Evolutionary conservation across 2,113 vertebrate genomes (phyloP).

Genomic region (Vidua chalybeata): DNA sequence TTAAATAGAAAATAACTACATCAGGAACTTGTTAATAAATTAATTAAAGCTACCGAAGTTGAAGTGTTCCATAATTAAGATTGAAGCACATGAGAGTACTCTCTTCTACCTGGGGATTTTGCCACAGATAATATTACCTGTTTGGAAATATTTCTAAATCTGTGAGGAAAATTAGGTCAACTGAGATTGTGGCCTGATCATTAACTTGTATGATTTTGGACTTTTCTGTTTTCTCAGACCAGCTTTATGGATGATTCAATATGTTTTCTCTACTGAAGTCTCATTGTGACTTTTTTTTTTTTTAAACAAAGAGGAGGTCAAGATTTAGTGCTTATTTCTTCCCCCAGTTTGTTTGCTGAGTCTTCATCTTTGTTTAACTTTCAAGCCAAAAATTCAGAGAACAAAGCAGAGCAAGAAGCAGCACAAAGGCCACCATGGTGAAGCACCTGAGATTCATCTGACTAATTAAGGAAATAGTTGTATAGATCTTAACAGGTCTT

Average conservation of each 20-base stretch:
- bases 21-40: conserved; percentile 59
- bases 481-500: neutral
- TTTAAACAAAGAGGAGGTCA: neutral
- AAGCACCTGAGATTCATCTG: neutral
- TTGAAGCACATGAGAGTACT: neutral
- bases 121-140: neutral
- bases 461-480: neutral
- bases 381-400: neutral
- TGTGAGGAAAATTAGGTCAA: neutral
- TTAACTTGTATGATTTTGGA: neutral
- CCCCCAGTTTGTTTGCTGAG: neutral
- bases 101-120: neutral
- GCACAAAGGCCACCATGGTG: neutral
- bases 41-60: conserved; percentile 65
- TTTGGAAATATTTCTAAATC: neutral
- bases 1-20: conserved; percentile 65
- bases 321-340: neutral
- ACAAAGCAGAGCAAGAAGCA: neutral
- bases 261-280: neutral
- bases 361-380: neutral
- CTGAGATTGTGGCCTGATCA: neutral
- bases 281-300: neutral
- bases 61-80: conserved; percentile 50
- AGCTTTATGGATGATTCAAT: neutral
- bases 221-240: neutral